Conservation (phyloP, 2,113 vertebrate species). For the Potamarius usumacintae region DNA sequence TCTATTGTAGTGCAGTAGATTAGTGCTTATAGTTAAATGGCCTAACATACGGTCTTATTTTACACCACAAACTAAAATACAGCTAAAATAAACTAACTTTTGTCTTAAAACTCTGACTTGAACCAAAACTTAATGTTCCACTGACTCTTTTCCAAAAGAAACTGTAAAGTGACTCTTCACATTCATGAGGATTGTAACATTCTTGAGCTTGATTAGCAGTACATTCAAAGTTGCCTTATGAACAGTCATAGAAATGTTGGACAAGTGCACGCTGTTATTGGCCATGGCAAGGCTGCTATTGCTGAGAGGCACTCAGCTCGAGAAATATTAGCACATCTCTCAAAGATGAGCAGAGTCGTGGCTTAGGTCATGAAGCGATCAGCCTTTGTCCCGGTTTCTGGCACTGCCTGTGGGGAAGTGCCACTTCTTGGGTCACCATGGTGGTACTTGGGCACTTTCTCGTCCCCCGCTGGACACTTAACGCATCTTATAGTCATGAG, state of each 20-base stretch:
- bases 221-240: conserved; percentile 65
- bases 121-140: not conserved
- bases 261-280: conserved; percentile 37
- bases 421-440: conserved; percentile 50
- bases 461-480: conserved; percentile 64
- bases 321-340: conserved; percentile 18
- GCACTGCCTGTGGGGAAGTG: conserved; percentile 18
- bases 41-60: conserved; percentile 4
- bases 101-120: not conserved
- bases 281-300: conserved; percentile 34
- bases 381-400: conserved; percentile 11
- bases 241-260: conserved; percentile 60
- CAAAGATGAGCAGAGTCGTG: conserved; percentile 34
- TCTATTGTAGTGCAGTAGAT: conserved; percentile 9
- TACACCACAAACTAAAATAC: conserved; percentile 3
- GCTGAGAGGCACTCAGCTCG: conserved; percentile 45
- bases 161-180: conserved; percentile 49
- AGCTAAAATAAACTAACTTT: not conserved
- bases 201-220: conserved; percentile 52
- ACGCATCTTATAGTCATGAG: conserved; percentile 98
- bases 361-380: conserved; percentile 30
- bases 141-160: not conserved
- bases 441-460: conserved; percentile 43
- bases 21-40: conserved; percentile 16
- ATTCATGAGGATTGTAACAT: conserved; percentile 57